Conservation (phyloP, 2,797 vertebrate genomes). For the Champsocephalus gunnari region DNA sequence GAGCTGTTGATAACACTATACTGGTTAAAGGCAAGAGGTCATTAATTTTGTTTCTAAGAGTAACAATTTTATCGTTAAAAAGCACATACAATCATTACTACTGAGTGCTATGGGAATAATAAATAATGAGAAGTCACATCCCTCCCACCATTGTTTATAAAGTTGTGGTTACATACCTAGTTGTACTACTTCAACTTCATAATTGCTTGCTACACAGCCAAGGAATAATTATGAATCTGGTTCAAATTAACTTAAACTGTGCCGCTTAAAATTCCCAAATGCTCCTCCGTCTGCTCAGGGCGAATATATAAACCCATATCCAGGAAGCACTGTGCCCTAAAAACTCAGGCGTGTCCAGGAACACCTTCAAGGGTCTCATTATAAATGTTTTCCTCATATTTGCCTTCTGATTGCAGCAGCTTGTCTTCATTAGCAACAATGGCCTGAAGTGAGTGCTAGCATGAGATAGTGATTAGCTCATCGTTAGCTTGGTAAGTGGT, state of each 20-base stretch:
- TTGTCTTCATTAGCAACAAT: constrained; percentile 61
- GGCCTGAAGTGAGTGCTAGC: constrained; percentile 46
- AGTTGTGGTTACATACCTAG: not conserved
- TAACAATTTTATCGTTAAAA: too few species aligned
- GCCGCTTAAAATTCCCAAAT: not conserved
- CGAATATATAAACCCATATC: too few species aligned
- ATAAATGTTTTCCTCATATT: constrained; percentile 52
- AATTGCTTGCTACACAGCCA: too few species aligned
- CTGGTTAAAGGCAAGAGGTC: too few species aligned
- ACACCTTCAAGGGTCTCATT: constrained; percentile 21
- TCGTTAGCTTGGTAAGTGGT: constrained; percentile 49
- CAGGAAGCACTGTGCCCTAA: not conserved
- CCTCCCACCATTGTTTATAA: not conserved
- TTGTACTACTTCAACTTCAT: not conserved
- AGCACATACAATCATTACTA: too few species aligned
- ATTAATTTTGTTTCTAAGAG: too few species aligned
- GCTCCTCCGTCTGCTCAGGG: not conserved
- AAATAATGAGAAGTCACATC: not conserved
- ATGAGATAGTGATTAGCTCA: constrained; percentile 55
- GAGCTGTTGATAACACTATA: too few species aligned
- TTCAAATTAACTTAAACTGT: not conserved
- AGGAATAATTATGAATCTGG: too few species aligned
- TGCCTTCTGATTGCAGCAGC: constrained; percentile 38
- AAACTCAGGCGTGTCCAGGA: not conserved
- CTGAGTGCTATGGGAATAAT: too few species aligned